Conservation (phyloP, 2,113 vertebrate species). For the Varanus komodoensis region DNA sequence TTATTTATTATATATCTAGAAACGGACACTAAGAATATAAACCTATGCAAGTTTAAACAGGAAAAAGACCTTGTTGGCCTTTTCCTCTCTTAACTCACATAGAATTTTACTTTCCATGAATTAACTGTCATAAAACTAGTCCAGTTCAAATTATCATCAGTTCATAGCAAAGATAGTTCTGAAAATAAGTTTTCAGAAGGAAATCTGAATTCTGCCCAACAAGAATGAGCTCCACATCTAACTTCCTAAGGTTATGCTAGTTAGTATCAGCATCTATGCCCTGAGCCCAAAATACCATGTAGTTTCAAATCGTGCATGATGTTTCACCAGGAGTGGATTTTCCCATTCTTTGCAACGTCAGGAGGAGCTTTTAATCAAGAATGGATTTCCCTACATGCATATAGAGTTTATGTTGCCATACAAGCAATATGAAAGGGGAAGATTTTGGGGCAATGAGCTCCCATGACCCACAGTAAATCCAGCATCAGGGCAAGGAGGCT, state of each 20-base stretch:
- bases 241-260: neutral
- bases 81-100: too few relatives aligned
- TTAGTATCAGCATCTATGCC: too few relatives aligned
- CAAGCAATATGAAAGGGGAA: neutral
- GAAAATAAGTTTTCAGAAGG: neutral
- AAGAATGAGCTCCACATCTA: too few relatives aligned
- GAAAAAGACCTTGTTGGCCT: too few relatives aligned
- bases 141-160: too few relatives aligned
- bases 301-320: neutral
- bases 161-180: neutral
- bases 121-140: neutral
- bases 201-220: neutral
- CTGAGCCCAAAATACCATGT: neutral
- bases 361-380: neutral
- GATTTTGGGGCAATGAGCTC: neutral
- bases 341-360: neutral
- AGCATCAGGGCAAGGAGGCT: neutral
- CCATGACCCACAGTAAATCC: neutral
- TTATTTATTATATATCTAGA: neutral
- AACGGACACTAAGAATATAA: neutral
- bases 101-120: too few relatives aligned
- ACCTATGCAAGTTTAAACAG: too few relatives aligned
- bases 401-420: too few relatives aligned
- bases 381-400: neutral
- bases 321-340: neutral